Evolutionary conservation across 2,888 invertebrate genomes (phyloP), one percentile per base, ranked within the genome.

Genomic region (Drosophila aldrichi): DNA sequence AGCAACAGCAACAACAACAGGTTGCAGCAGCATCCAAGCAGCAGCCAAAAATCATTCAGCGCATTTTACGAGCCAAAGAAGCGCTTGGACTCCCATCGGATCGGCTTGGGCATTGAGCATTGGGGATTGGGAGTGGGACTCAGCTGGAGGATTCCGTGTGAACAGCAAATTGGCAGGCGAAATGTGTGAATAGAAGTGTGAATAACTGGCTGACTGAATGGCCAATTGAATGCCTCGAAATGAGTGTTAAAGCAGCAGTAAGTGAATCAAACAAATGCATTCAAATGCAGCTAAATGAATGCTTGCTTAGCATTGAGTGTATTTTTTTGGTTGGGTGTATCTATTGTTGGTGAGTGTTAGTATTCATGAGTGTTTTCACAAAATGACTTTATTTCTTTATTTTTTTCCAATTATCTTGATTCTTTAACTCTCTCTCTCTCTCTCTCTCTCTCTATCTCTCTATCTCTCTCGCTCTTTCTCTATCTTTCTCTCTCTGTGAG

Each of bases 1-100:
- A 57, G 9, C 43, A 72, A 16, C 66, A 59, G 40, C 65, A 65
- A 43, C 70, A 61, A 25, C 60, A 61, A 51, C 79, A 80, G 61
- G 49, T 68, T 64, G 61, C 59, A 52, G 22, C 74, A 62, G 20
- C 49, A 49, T 44, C 51, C 46, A 41, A 68, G 46, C 43, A 61
- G 77, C 74, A 79, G 57, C 62, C 67, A 76, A 77, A 85, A 78
- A 83, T 86, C 83, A 88, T 82, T 88, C 83, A 81, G 66, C 41
- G 77, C 66, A 74, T 79, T 88, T 84, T 85, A 83, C 68, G 79
- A 73, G 67, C 73, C 22, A 43, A 51, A 56, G 34, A 51, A 56
- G 34, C 54, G 51, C 48, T 59, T 54, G n/a, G 40, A 69, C 29
- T 57, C 36, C 56, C 41, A 43, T 56, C 58, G 57, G 29, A 67